Conservation (phyloP, 2,113 vertebrate genomes). For the Sapayoa aenigma region DNA sequence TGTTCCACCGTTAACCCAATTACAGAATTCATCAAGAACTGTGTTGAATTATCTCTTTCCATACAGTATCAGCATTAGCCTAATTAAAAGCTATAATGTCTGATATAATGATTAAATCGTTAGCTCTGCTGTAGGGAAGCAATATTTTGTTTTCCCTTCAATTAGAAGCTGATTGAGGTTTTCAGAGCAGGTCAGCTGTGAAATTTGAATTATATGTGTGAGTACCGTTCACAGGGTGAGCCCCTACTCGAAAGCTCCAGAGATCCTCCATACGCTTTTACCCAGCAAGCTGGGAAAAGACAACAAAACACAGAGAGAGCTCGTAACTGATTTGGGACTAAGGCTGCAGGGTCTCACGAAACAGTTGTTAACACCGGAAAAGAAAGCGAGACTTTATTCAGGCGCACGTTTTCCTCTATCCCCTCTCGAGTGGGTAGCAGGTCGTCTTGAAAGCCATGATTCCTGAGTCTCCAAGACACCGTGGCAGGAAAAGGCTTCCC, state of each 20-base stretch:
- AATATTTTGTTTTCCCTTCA: conserved; percentile 95
- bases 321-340: neutral
- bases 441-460: neutral
- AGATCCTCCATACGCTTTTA: conserved; percentile 75
- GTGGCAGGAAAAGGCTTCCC: neutral
- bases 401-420: neutral
- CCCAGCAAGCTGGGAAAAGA: conserved; percentile 61
- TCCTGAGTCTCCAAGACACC: neutral
- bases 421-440: neutral
- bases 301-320: neutral
- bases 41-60: conserved; percentile 89
- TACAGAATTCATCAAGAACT: conserved; percentile 88
- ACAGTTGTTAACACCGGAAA: neutral
- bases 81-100: conserved; percentile 94
- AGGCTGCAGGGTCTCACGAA: neutral
- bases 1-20: conserved; percentile 88
- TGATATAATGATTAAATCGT: conserved; percentile 98
- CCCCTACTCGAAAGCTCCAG: conserved; percentile 78
- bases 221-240: conserved; percentile 84
- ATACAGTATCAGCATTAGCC: conserved; percentile 90
- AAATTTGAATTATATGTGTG: conserved; percentile 98
- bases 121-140: conserved; percentile 94
- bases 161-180: conserved; percentile 99
- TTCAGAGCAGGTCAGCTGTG: conserved; percentile 98
- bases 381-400: neutral